A percentile compares a stretch with the other conserved stretches of the same genome.
Conservation (phyloP, 2,113 vertebrate genomes). For the Bagarius yarrelli region DNA sequence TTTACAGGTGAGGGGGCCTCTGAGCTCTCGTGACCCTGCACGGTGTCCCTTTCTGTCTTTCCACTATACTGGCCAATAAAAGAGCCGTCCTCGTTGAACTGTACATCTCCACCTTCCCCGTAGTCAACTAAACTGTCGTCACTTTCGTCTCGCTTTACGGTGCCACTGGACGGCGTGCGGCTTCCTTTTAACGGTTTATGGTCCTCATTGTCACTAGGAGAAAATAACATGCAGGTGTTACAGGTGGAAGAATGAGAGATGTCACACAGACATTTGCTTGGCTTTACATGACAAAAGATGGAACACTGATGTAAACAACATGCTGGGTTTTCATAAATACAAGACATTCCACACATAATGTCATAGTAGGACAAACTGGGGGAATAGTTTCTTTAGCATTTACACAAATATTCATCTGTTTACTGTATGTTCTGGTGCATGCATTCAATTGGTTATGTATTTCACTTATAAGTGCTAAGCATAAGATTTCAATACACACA, state of each 20-base stretch:
- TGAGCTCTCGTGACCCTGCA: constrained; percentile 91
- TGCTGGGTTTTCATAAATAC: constrained; percentile 38
- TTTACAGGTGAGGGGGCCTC: constrained; percentile 94
- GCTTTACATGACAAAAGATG: constrained; percentile 63
- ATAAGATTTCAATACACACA: background rate
- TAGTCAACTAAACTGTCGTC: constrained; percentile 99
- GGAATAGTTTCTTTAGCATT: background rate
- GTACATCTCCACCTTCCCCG: constrained; percentile 94
- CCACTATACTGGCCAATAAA: constrained; percentile 99
- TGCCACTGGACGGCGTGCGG: constrained; percentile 91
- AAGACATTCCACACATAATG: constrained; percentile 23
- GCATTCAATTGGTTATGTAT: background rate
- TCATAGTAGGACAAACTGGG: background rate
- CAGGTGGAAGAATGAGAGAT: constrained; percentile 66
- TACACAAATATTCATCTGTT: background rate
- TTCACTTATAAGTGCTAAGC: background rate
- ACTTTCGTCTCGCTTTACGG: constrained; percentile 94
- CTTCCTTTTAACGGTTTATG: constrained; percentile 96
- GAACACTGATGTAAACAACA: constrained; percentile 55
- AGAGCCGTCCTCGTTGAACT: constrained; percentile 98
- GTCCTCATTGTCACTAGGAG: constrained; percentile 93
- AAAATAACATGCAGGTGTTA: constrained; percentile 77
- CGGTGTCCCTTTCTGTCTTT: constrained; percentile 89
- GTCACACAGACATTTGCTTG: constrained; percentile 56
- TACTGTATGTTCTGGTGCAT: background rate